Percentiles rank a stretch among this genome's conserved stretches.
Conservation (phyloP, 2,113 vertebrate species). For the Phrynocephalus versicolor region DNA sequence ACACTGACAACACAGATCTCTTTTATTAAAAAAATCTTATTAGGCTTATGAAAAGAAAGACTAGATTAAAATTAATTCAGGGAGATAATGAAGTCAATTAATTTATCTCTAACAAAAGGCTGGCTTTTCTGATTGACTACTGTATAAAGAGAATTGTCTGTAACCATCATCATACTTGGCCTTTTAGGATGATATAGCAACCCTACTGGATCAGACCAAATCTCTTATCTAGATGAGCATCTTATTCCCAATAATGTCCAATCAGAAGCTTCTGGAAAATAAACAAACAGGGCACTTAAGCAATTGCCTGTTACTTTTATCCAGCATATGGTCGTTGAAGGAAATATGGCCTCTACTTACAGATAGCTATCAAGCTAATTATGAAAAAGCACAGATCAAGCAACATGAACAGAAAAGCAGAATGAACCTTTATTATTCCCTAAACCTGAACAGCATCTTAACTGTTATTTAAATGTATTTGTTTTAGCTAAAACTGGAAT, state of each 20-base stretch:
- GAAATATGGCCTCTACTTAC: background rate
- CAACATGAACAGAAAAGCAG: too few species aligned
- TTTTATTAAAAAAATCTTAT: background rate
- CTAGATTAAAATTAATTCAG: background rate
- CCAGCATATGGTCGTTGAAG: background rate
- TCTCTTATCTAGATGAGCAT: background rate
- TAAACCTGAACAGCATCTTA: too few species aligned
- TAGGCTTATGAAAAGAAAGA: background rate
- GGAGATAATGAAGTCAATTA: background rate
- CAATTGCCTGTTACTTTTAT: background rate
- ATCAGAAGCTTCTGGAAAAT: background rate
- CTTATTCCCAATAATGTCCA: background rate
- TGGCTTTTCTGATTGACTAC: background rate
- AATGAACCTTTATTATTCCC: too few species aligned
- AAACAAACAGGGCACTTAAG: background rate
- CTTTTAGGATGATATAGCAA: background rate
- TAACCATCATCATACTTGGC: background rate
- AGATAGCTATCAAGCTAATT: too few species aligned
- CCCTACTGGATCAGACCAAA: background rate
- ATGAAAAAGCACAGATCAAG: too few species aligned
- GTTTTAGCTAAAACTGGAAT: too few species aligned
- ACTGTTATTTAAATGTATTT: too few species aligned
- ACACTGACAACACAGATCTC: background rate
- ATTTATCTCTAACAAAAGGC: background rate
- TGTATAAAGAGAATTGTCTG: background rate